A percentile compares a stretch with the other conserved stretches of the same genome.
These are phyloP conservation scores for Amblyornis subalaris DNA, from an alignment of 2,113 vertebrate genomes.

Conservation along the genomic window DNA sequence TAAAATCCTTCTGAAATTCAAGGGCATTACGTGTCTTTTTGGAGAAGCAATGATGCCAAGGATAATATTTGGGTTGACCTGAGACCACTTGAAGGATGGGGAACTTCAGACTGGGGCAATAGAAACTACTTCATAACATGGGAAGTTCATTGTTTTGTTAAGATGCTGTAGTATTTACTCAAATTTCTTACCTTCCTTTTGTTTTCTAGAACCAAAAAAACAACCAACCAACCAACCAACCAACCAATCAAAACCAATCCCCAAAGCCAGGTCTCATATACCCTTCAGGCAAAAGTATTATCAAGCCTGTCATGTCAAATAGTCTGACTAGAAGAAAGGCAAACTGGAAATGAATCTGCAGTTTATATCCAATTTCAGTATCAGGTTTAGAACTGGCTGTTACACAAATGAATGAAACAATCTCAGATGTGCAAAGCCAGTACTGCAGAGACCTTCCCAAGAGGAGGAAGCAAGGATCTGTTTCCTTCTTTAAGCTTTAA, in stretches of 20 bases:
- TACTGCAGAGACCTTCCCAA: constrained; percentile 1
- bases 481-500: constrained; percentile 29
- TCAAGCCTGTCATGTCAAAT: neutral
- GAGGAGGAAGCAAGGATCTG: neutral
- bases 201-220: neutral
- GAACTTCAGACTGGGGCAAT: neutral
- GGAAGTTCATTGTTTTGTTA: neutral
- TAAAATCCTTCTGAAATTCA: constrained; percentile 23
- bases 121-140: neutral
- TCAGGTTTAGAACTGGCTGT: constrained; percentile 14
- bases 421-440: constrained; percentile 16
- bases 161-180: neutral
- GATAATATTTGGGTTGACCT: constrained; percentile 5
- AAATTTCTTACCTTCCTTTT: neutral
- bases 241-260: neutral
- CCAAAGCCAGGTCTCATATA: neutral
- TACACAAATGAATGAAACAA: constrained; percentile 14
- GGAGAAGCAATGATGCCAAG: constrained; percentile 3
- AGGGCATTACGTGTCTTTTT: neutral
- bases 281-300: neutral
- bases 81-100: neutral
- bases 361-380: neutral
- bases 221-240: neutral
- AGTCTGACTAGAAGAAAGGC: neutral
- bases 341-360: constrained; percentile 4